Evolutionary conservation across 2,888 invertebrate genomes (phyloP), one percentile per base, ranked within the genome.

Genomic region (Philereme transversata): DNA sequence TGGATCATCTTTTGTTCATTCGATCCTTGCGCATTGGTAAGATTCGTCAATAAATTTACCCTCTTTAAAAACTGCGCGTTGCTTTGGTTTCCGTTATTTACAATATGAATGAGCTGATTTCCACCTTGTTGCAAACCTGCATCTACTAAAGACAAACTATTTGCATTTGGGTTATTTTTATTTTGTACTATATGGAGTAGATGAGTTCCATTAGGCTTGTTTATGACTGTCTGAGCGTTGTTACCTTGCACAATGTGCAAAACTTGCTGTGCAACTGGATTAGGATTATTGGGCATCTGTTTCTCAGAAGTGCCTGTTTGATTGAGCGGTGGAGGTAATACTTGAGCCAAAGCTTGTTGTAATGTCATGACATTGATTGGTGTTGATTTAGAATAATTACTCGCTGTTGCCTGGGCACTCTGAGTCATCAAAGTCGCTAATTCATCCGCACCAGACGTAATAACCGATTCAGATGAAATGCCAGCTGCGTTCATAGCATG

Each of bases 1-100:
- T 94, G 94, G 35, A 94, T 91, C 90, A 93, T 92, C 77, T 93
- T 93, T 69, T 93, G 92, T 64, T 93, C 93, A 67, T 86, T 91
- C 4, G 85, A 78, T 33, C 91, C 92, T 81, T 92, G 92, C 5
- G 85, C 86, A 70, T 91, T 93, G 2, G 89, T 75, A 3, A 92
- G 75, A 75, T 92, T 93, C 0, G 92, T 93, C 34, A 93, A 70
- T 40, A 93, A 81, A 70, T 93, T 93, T 0, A 93, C 93, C 67
- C 92, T 80, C 76, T 93, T 92, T 5, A 93, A 69, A 8, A 93
- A 69, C 61, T 92, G 93, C 3, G 87, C 70, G 54, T 78, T 86
- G 65, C 90, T 88, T 73, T 90, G 90, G 60, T 78, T 83, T 6
- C 87, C 88, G 33, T 92, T 81, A 64, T 93, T 93, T 0, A 93